Evolutionary conservation across 35 echinoderm and acorn worm species (phyloP).

Genomic region (Apostichopus japonicus): DNA sequence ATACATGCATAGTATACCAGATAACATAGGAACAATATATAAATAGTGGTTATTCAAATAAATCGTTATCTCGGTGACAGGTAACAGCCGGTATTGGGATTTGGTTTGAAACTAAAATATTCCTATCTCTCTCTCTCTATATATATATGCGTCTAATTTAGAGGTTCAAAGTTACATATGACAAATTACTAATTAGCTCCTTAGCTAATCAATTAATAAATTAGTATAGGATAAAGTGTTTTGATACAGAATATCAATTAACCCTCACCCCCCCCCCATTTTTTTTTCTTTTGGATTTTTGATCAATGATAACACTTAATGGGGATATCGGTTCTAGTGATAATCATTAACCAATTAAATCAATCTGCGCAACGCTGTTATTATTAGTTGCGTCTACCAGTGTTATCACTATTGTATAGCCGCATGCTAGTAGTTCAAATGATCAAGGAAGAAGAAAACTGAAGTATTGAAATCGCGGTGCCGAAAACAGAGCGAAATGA

Average conservation of each 20-base stretch:
- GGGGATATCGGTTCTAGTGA: too few relatives aligned
- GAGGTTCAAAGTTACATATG: background rate
- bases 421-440: too few relatives aligned
- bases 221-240: background rate
- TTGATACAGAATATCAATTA: background rate
- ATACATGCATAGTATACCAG: background rate
- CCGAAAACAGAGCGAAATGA: too few relatives aligned
- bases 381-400: too few relatives aligned
- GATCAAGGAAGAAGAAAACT: too few relatives aligned
- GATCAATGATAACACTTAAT: too few relatives aligned
- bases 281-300: too few relatives aligned
- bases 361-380: too few relatives aligned
- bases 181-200: background rate
- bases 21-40: background rate
- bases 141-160: background rate
- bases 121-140: background rate
- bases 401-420: too few relatives aligned
- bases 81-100: background rate
- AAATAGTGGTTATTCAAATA: background rate
- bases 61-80: background rate
- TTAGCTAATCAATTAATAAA: background rate
- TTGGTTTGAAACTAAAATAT: background rate
- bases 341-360: too few relatives aligned
- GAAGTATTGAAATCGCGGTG: too few relatives aligned
- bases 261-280: background rate